These are phyloP conservation scores for Pandemis cinnamomeana DNA, from an alignment of 2,888 invertebrate genomes.

Conservation along the genomic window DNA sequence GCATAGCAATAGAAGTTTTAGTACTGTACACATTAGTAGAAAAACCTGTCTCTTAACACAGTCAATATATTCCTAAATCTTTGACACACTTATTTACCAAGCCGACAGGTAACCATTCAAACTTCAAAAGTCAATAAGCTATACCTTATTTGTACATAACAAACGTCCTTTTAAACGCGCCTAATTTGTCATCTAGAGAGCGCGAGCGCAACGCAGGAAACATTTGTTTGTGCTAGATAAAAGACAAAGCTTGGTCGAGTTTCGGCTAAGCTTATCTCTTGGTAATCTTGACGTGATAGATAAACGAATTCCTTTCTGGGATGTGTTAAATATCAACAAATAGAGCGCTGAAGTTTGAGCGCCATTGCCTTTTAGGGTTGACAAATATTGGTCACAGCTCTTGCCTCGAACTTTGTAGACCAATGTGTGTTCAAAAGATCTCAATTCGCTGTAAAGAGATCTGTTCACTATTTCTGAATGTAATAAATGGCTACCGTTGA, in stretches of 20 bases:
- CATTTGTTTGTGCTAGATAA: slow-evolving; percentile 80
- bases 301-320: slow-evolving; percentile 76
- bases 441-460: not conserved
- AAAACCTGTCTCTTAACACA: slow-evolving; percentile 16
- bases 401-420: slow-evolving; percentile 6
- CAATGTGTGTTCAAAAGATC: not conserved
- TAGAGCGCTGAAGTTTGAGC: slow-evolving; percentile 53
- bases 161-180: slow-evolving; percentile 53
- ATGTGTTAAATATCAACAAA: slow-evolving; percentile 79
- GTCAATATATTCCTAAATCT: slow-evolving; percentile 33
- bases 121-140: slow-evolving; percentile 52
- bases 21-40: not conserved
- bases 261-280: slow-evolving; percentile 73
- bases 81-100: slow-evolving; percentile 35
- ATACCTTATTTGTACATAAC: slow-evolving; percentile 57
- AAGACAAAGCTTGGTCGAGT: slow-evolving; percentile 75
- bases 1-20: slow-evolving; percentile 4
- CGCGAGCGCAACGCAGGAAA: slow-evolving; percentile 71
- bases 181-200: slow-evolving; percentile 60
- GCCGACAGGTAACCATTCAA: slow-evolving; percentile 42
- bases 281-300: slow-evolving; percentile 69
- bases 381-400: slow-evolving; percentile 36
- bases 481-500: too few species aligned
- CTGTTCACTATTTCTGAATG: too few species aligned
- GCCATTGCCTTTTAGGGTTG: slow-evolving; percentile 44